Evolutionary conservation across 2,113 vertebrate species (phyloP).

Genomic region (Chloroceryle aenea): DNA sequence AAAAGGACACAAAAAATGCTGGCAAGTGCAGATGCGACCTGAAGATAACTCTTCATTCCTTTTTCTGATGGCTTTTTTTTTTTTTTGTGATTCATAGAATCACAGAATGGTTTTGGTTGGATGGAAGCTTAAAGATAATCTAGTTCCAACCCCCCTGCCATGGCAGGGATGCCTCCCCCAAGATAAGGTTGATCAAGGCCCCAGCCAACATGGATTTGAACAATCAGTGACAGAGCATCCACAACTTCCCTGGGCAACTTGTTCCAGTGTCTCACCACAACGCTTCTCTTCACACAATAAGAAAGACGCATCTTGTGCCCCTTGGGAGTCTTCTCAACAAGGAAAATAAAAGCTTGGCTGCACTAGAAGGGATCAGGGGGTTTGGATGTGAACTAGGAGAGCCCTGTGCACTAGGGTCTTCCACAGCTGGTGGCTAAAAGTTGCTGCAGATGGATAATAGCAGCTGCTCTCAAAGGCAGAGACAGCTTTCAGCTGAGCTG

Average conservation of each 20-base stretch:
- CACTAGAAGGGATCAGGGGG: not conserved
- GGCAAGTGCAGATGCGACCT: too few relatives aligned
- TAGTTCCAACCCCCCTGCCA: too few relatives aligned
- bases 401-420: not conserved
- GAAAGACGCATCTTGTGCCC: accelerated
- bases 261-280: too few relatives aligned
- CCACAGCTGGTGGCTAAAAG: not conserved
- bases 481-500: not conserved
- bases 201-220: too few relatives aligned
- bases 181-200: too few relatives aligned
- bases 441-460: not conserved
- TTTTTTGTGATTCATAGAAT: too few relatives aligned
- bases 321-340: not conserved
- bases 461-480: not conserved
- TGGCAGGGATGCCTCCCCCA: too few relatives aligned
- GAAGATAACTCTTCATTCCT: not conserved
- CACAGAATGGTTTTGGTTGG: too few relatives aligned
- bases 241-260: too few relatives aligned
- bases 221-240: too few relatives aligned
- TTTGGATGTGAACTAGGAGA: not conserved
- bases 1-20: not conserved
- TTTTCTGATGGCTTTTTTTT: not conserved
- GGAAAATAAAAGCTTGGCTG: not conserved
- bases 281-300: not conserved
- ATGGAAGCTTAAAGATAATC: too few relatives aligned